Conservation (phyloP, 2,113 vertebrate genomes). For the Mastomys natalensis region DNA sequence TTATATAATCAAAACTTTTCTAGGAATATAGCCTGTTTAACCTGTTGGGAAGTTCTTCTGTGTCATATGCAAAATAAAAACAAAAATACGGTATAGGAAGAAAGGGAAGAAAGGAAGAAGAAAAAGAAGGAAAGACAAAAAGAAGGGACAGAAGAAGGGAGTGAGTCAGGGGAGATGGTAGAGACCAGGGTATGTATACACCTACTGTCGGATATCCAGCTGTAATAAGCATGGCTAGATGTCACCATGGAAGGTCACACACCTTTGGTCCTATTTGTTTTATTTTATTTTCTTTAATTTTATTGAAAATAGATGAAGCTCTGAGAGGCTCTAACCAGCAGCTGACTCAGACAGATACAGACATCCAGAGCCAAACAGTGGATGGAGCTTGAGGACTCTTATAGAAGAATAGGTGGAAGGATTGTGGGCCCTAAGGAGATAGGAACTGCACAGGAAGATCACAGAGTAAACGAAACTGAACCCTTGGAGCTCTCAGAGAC, state of each 20-base stretch:
- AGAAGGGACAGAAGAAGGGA: background rate
- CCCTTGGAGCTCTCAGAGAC: too few relatives aligned
- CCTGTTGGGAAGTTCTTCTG: background rate
- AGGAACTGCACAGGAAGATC: too few relatives aligned
- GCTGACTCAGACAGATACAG: too few relatives aligned
- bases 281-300: background rate
- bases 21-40: background rate
- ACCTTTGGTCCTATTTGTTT: background rate
- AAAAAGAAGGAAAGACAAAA: rapidly evolving
- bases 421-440: too few relatives aligned
- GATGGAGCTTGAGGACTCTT: too few relatives aligned
- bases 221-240: background rate
- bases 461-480: too few relatives aligned
- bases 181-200: background rate
- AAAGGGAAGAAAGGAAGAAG: background rate
- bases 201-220: background rate
- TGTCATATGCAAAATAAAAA: background rate
- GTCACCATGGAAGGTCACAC: background rate
- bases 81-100: background rate
- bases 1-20: background rate
- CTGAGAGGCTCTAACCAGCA: too few relatives aligned
- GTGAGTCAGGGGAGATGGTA: rapidly evolving
- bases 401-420: too few relatives aligned
- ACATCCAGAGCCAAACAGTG: too few relatives aligned
- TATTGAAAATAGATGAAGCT: too few relatives aligned